These are phyloP conservation scores for Cydia amplana DNA, from an alignment of 1,140 invertebrate genomes.

Conservation along the genomic window DNA sequence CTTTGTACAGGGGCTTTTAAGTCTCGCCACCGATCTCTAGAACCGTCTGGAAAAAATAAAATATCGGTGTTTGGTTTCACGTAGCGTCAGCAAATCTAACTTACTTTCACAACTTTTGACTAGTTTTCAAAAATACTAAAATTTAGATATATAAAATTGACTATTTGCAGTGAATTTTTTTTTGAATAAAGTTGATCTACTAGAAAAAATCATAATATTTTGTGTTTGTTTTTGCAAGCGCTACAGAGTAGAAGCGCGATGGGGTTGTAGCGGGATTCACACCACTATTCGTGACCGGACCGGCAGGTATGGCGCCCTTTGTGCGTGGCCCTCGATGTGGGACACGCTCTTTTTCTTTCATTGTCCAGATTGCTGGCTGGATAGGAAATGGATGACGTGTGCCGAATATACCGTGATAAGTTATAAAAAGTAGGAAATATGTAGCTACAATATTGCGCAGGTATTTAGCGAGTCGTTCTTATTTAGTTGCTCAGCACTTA, in stretches of 20 bases:
- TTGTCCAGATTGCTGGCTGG: slow-evolving; percentile 59
- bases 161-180: background rate
- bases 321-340: slow-evolving; percentile 43
- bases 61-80: slow-evolving; percentile 12
- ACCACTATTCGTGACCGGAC: slow-evolving; percentile 54
- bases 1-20: slow-evolving; percentile 55
- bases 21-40: slow-evolving; percentile 41
- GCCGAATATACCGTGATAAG: slow-evolving; percentile 47
- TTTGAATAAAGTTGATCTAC: background rate
- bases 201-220: background rate
- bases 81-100: background rate
- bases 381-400: slow-evolving; percentile 67
- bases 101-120: background rate
- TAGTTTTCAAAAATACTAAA: background rate
- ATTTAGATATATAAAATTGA: background rate
- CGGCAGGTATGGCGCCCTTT: slow-evolving; percentile 45
- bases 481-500: background rate
- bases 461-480: background rate
- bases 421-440: slow-evolving; percentile 37
- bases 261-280: slow-evolving; percentile 36
- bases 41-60: slow-evolving; percentile 43
- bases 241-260: slow-evolving; percentile 37
- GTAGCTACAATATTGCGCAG: background rate
- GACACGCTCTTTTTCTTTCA: slow-evolving; percentile 52
- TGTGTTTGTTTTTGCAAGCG: slow-evolving; percentile 40